Evolutionary conservation across 2,113 vertebrate species (phyloP).

Genomic region (Ammospiza nelsoni): DNA sequence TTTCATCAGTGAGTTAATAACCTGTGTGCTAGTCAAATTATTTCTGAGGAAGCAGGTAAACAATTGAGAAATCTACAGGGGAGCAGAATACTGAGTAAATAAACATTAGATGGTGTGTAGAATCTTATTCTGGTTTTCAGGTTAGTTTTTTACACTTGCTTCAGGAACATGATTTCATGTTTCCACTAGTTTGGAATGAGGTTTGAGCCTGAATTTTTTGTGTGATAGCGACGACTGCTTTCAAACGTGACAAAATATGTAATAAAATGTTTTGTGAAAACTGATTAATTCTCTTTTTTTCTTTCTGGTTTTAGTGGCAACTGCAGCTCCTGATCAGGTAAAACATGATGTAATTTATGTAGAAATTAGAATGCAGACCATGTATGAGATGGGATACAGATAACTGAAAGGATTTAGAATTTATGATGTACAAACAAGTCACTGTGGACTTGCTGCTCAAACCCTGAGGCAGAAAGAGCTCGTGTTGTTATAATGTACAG

Average conservation of each 20-base stretch:
- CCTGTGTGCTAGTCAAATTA: not conserved
- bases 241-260: not conserved
- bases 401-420: not conserved
- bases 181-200: not conserved
- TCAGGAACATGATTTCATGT: not conserved
- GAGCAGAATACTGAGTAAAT: not conserved
- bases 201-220: not conserved
- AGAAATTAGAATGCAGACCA: not conserved
- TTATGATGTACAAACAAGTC: not conserved
- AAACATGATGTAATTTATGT: conserved; percentile 41
- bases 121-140: not conserved
- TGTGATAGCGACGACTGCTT: not conserved
- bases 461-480: not conserved
- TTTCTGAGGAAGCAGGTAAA: not conserved
- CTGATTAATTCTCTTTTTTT: conserved; percentile 61
- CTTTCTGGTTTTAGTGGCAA: conserved; percentile 84
- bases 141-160: not conserved
- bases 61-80: not conserved
- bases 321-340: conserved; percentile 87
- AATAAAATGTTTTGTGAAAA: not conserved
- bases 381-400: not conserved
- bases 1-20: not conserved
- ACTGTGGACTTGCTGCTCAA: not conserved
- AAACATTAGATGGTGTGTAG: not conserved
- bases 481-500: not conserved